Base-by-base conservation (phyloP, 1,140 invertebrate genomes). In the Physella acuta region DNA sequence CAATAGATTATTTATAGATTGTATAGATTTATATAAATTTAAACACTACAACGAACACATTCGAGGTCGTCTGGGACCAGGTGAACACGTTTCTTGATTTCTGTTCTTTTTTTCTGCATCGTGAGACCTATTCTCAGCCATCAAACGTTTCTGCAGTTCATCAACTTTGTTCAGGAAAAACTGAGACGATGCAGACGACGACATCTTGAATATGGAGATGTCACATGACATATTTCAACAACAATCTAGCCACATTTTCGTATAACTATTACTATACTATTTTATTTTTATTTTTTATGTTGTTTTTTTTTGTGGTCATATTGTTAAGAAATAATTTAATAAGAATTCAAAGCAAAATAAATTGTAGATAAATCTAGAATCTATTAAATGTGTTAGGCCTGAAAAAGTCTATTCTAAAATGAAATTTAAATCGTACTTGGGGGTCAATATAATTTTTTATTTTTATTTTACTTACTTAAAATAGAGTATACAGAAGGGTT, bases 101-200 rank as follows among this genome's bases (percentile, higher is more conserved):
- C 74, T 72, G 26, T 70, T 75, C 72, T 77, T 76, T 73, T 77
- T 76, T 68, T 87, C 87, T 75, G 87, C 82, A 60, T 87, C 86
- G 62, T 84, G 81, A 33, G 88, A 87, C 79, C 89, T 88, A 81
- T 90, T 90, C 85, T 91, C 90, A 39, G 87, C 88, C 76, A 87
- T 87, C 58, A 91, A 83, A 63, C 88, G 85, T 71, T 88, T 87
- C 82, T 91, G 88, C 73, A 91, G 81, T 72, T 89, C 88, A 75
- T 89, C 84, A 76, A 91, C 87, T 84, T 89, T 90, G 73, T 79
- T 80, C 71, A 77, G 76, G 36, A 82, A 77, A 59, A 79, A 79
- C 58, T 76, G 71, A 65, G 76, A 71, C 52, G 8, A 20, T 11
- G 39, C 8, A 8, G 39, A 44, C 8, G 77, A 74, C 71, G 77